Conservation (phyloP, 2,113 vertebrate genomes). For the Mesoclemmys tuberculata region DNA sequence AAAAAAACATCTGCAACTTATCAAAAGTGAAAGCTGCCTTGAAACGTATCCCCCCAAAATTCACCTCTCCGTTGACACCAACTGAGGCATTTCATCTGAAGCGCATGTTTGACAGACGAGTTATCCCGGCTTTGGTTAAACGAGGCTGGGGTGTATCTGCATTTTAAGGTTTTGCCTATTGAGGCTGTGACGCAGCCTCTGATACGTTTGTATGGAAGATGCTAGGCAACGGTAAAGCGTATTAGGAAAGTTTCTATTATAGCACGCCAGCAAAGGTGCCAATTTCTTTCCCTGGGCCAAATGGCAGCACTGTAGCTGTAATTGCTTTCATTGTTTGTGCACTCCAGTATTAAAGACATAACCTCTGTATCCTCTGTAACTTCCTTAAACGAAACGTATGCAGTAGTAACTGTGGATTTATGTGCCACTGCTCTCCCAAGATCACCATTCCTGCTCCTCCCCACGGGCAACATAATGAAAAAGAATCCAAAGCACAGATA, state of each 20-base stretch:
- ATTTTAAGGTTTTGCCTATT: neutral
- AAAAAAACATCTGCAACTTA: neutral
- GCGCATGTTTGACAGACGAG: neutral
- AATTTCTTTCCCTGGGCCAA: neutral
- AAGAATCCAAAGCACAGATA: neutral
- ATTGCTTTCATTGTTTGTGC: neutral
- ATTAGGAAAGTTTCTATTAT: slow-evolving; percentile 29
- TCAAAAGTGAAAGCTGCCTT: neutral
- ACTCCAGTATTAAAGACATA: neutral
- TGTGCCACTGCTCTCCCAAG: rapidly evolving
- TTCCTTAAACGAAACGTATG: neutral
- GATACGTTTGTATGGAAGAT: neutral
- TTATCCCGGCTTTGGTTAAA: neutral
- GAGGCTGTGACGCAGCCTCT: neutral
- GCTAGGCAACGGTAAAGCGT: neutral
- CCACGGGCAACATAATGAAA: neutral
- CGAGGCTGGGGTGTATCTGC: neutral
- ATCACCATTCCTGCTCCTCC: neutral
- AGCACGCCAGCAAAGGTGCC: neutral
- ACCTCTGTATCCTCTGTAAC: neutral
- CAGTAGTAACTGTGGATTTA: slow-evolving; percentile 12
- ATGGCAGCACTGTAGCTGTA: neutral
- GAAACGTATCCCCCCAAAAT: neutral
- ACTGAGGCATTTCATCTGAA: neutral
- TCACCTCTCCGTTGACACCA: neutral